Conservation (phyloP, 2,888 invertebrate species). For the Tenthredo notha region DNA sequence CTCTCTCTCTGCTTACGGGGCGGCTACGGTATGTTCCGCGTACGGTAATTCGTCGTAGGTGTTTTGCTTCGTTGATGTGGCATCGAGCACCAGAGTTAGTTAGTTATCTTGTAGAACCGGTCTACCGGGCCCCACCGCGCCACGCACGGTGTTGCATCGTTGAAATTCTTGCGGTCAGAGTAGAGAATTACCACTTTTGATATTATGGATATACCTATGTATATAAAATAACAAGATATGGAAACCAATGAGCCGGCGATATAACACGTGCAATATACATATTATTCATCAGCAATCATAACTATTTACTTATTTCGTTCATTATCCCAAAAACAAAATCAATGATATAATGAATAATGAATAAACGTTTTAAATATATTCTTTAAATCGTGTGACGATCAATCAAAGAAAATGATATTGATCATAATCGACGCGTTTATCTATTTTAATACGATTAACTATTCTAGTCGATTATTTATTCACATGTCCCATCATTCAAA, state of each 20-base stretch:
- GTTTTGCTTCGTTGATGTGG: slow-evolving; percentile 44
- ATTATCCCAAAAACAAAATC: neutral
- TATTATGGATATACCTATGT: neutral
- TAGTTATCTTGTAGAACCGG: slow-evolving; percentile 70
- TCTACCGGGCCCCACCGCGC: slow-evolving; percentile 57
- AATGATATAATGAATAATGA: neutral
- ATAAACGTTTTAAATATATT: neutral
- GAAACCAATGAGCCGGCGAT: neutral
- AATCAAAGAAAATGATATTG: neutral
- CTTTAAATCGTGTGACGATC: neutral
- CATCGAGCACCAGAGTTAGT: slow-evolving; percentile 46
- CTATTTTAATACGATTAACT: neutral
- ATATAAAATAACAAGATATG: neutral
- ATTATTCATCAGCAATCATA: neutral
- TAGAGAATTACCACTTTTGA: neutral
- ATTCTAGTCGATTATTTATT: neutral
- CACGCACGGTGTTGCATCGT: slow-evolving; percentile 43
- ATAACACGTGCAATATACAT: neutral
- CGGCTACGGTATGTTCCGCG: slow-evolving; percentile 27
- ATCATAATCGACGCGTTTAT: too few relatives aligned
- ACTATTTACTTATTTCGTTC: neutral
- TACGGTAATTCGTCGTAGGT: slow-evolving; percentile 50
- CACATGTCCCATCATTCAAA: neutral
- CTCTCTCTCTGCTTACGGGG: neutral
- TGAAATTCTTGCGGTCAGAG: slow-evolving; percentile 47